These are phyloP conservation scores for Tachina lurida DNA, from an alignment of 2,888 invertebrate genomes.

Conservation along the genomic window DNA sequence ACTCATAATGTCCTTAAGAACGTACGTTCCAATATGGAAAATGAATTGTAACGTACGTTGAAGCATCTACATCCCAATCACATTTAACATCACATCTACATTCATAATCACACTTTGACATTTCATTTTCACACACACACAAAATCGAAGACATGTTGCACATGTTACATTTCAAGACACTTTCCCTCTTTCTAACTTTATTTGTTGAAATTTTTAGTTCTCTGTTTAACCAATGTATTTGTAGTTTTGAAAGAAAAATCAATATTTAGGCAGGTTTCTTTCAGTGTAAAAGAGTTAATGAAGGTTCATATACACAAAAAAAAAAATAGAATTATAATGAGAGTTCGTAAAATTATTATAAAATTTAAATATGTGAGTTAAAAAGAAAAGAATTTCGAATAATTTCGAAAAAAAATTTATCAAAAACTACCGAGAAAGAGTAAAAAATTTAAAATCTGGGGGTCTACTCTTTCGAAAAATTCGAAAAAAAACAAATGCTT, in stretches of 20 bases:
- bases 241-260: conserved; percentile 11
- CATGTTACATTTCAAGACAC: conserved; percentile 45
- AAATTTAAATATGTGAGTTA: background rate
- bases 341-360: background rate
- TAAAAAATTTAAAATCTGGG: no score
- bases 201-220: background rate
- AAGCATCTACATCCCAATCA: conserved; percentile 14
- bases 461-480: no score
- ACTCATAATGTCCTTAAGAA: conserved; percentile 90
- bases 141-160: background rate
- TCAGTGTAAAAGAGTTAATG: background rate
- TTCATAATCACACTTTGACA: background rate
- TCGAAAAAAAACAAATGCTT: no score
- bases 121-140: background rate
- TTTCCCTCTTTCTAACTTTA: background rate
- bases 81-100: background rate
- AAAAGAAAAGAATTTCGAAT: background rate
- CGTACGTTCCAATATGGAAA: conserved; percentile 89
- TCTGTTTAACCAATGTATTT: conserved; percentile 26
- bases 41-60: conserved; percentile 79
- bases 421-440: no score
- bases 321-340: background rate
- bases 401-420: no score
- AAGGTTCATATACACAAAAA: background rate
- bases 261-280: background rate